phyloP scores from a whole-genome alignment of 2,797 vertebrate genomes.

The Sebastes diaconus region DNA sequence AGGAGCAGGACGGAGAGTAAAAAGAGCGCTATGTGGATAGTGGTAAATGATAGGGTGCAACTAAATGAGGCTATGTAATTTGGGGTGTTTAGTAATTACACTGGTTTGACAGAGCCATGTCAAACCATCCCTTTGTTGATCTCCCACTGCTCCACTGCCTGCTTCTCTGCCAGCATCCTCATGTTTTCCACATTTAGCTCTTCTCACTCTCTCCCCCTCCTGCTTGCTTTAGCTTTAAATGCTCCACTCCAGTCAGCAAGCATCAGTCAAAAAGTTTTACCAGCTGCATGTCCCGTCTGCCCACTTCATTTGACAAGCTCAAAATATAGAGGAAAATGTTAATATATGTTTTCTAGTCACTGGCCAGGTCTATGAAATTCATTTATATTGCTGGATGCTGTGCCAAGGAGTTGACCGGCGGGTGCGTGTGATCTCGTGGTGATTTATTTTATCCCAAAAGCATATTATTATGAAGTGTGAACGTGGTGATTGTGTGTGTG shows the following conservation, averaged over 20 bases:
- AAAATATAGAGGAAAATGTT: constrained; percentile 76
- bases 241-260: constrained; percentile 54
- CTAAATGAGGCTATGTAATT: constrained; percentile 85
- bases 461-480: constrained; percentile 69
- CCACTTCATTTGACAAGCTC: constrained; percentile 62
- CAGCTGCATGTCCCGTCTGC: constrained; percentile 57
- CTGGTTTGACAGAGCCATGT: constrained; percentile 80
- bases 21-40: constrained; percentile 69
- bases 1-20: constrained; percentile 56
- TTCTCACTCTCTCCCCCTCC: constrained; percentile 61
- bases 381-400: constrained; percentile 64
- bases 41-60: constrained; percentile 81
- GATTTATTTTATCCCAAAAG: constrained; percentile 78
- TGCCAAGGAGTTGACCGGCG: constrained; percentile 61
- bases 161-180: constrained; percentile 63
- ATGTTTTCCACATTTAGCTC: constrained; percentile 81
- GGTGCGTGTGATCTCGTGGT: constrained; percentile 65
- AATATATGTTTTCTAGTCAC: constrained; percentile 71
- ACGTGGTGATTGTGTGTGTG: constrained; percentile 28
- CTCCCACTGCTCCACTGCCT: constrained; percentile 51
- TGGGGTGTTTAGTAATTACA: constrained; percentile 83
- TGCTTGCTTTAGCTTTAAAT: constrained; percentile 58
- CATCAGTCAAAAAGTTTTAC: constrained; percentile 75
- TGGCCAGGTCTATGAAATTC: constrained; percentile 68
- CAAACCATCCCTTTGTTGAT: constrained; percentile 75